Evolutionary conservation across 2,888 invertebrate species (phyloP), one percentile per base, ranked within the genome.

Genomic region (Caenorhabditis parvicauda): DNA sequence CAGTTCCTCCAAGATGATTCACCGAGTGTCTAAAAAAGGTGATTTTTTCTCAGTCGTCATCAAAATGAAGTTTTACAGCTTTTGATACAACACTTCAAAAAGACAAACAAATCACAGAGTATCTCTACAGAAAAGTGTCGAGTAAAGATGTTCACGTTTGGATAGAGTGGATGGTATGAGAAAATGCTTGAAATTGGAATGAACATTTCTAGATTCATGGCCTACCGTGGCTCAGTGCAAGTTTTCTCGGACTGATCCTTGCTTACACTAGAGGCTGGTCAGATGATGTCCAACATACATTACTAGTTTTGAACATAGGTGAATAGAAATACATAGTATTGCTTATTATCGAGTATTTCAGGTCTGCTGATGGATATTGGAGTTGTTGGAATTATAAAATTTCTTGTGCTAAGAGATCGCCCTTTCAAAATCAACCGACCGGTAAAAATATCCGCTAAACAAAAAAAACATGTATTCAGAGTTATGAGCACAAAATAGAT

Each of bases 401-500:
- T 77, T 27, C 19, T 59, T 12, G 56, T 77, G 14, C 67, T 67
- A 35, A 64, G 79, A 9, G 56, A 60, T 14, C 47, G 79, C 19
- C 79, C 79, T 1, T 41, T 55, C 14, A 69, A 74, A 25, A 42
- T 25, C 9, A 47, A 57, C 17, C 44, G 43, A 21, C 38, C 22
- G 25, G 58, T 58, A 2, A 14, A 2, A n/a, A 3, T 17, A 2
- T 21, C 6, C n/a, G 1, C 4, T n/a, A 7, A n/a, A n/a, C 19
- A 39, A 38, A 5, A 4, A 24, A 5, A 1, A 19, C 29, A 50
- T 4, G 35, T 54, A 12, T 52, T 24, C 45, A 6, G 7, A 12
- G 12, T 12, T 32, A 32, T 32, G 58, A 63, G 22, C 52, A 54
- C 45, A 52, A 51, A 9, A 72, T 70, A 54, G 93, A 93, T 82